Evolutionary conservation across 2,888 invertebrate genomes (phyloP), one percentile per base, ranked within the genome.

Genomic region (Apamea crenata): DNA sequence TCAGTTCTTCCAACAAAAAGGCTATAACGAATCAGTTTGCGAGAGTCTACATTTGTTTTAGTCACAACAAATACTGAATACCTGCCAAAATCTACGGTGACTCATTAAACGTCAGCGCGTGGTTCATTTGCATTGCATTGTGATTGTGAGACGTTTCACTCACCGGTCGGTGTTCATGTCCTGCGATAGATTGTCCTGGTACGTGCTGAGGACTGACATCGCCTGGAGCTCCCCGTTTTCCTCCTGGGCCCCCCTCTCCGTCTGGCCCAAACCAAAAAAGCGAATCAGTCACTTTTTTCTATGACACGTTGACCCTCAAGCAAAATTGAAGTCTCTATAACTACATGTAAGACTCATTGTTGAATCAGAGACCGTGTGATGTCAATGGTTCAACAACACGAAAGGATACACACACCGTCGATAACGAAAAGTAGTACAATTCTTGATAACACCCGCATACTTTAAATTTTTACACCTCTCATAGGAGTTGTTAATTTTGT

Each of bases 151-250:
- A 53, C 40, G 65, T 75, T 71, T 53, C 76, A 96, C 97, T 96
- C 94, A 97, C 97, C 97, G 96, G 85, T 97, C 97, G 32, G 97
- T 97, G 94, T 97, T 97, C 97, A 97, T 97, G 85, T 97, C 97
- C 89, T 96, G 95, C 14, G 97, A 97, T 81, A 97, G 93, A 88
- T 96, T 97, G 94, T 97, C 97, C 89, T 96, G 96, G 93, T 97
- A 97, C 89, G 97, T 97, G 95, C 97, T 97, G 90, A 97, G 95
- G 78, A 97, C 97, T 61, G 97, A 97, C 97, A 97, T 97, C 85
- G 97, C 97, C 89, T 97, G 96, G 82, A 97, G 92, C 91, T 97
- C 97, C 63, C 93, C 94, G 88, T 93, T 94, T 69, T 80, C 80
- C 92, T 95, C 96, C 89, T 94, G 91, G 88, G 88, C 87, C 91